Conservation (phyloP, 2,113 vertebrate genomes). For the Myrmecobius fasciatus region DNA sequence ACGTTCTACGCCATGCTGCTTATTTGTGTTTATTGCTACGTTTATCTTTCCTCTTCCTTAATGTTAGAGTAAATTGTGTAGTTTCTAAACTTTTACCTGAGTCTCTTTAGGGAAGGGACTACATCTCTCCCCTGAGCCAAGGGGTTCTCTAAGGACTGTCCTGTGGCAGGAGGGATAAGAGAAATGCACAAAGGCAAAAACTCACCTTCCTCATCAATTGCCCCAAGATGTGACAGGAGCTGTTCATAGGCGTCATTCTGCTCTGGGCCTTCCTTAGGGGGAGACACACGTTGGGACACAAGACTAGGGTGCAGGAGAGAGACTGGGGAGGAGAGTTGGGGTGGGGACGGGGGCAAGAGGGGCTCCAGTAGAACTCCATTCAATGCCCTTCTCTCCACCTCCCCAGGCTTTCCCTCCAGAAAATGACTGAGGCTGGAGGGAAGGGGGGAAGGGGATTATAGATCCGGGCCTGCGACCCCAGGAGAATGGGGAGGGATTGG, state of each 20-base stretch:
- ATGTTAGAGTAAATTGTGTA: background rate
- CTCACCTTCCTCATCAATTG: conserved; percentile 82
- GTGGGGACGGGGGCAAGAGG: background rate
- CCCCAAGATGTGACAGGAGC: conserved; percentile 77
- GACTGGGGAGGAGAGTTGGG: background rate
- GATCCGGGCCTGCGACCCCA: background rate
- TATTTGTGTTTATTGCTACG: background rate
- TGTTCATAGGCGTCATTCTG: conserved; percentile 82
- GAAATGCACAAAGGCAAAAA: background rate
- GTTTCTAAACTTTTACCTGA: background rate
- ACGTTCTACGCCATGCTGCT: background rate
- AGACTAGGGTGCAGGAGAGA: background rate
- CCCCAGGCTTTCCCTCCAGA: background rate
- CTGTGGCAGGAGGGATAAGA: background rate
- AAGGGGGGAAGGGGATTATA: background rate
- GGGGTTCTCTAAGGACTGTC: background rate
- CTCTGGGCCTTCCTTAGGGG: conserved; percentile 81
- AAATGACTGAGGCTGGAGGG: background rate
- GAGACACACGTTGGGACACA: conserved; percentile 42
- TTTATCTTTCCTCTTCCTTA: background rate
- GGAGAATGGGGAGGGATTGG: background rate
- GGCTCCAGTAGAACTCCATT: background rate
- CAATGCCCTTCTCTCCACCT: background rate
- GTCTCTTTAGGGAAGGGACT: background rate
- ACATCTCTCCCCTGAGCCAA: background rate